Percentiles rank a stretch among this genome's conserved stretches.
Conservation (phyloP, 2,113 vertebrate genomes). For the Tupaia chinensis region DNA sequence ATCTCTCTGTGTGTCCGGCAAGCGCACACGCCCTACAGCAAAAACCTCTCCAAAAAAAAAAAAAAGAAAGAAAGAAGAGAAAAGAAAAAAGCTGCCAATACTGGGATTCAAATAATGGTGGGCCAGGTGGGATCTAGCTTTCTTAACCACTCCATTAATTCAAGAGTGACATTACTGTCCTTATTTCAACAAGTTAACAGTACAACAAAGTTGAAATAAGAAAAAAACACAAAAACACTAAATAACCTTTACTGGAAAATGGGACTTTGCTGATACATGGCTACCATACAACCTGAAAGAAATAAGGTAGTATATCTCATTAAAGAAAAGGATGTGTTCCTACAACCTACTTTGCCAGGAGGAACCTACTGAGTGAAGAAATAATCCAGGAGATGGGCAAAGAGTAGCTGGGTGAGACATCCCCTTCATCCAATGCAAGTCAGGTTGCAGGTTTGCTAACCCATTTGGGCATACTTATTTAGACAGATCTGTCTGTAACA, state of each 20-base stretch:
- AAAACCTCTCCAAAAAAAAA: no score
- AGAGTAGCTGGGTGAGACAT: not conserved
- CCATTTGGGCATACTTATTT: not conserved
- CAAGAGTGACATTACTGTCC: not conserved
- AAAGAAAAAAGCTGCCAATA: no score
- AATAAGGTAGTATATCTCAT: not conserved
- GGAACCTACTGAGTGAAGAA: not conserved
- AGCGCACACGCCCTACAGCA: no score
- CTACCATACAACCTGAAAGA: not conserved
- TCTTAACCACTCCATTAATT: no score
- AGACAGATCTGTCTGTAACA: not conserved
- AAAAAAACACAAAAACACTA: slow-evolving; percentile 8
- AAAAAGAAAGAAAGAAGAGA: not conserved
- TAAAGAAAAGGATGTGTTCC: not conserved
- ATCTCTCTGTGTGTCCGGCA: no score
- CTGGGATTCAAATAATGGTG: no score
- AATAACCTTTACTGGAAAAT: not conserved
- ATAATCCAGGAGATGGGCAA: not conserved
- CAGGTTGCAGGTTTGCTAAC: not conserved
- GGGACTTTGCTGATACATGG: not conserved
- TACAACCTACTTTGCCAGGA: not conserved
- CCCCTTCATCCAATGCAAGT: not conserved
- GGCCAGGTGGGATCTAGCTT: no score
- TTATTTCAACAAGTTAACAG: not conserved
- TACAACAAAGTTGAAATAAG: not conserved